A percentile compares a stretch with the other conserved stretches of the same genome.
Evolutionary conservation across 2,888 invertebrate species (phyloP).

Genomic region (Silvanus unidentatus): DNA sequence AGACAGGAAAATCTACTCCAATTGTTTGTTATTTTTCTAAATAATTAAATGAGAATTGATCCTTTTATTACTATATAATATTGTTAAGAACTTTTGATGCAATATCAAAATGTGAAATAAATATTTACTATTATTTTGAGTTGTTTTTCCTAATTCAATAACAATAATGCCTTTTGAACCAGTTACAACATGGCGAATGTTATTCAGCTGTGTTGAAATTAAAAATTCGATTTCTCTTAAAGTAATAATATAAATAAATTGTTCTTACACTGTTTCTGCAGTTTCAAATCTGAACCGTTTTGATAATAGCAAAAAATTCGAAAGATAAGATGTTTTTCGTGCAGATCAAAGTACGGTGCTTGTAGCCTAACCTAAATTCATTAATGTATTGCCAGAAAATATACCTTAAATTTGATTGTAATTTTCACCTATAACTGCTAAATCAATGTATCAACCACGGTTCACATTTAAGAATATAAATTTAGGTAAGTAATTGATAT

Average conservation of each 20-base stretch:
- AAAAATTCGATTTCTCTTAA: too few relatives aligned
- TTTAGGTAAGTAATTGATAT: slow-evolving; percentile 30
- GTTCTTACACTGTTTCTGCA: too few relatives aligned
- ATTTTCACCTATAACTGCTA: too few relatives aligned
- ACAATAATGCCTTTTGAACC: too few relatives aligned
- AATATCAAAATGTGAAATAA: slow-evolving; percentile 11
- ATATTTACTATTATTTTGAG: slow-evolving; percentile 10
- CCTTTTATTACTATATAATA: slow-evolving; percentile 2
- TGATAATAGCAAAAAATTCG: neutral
- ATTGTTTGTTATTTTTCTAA: too few relatives aligned
- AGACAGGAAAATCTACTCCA: too few relatives aligned
- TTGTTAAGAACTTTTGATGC: slow-evolving; percentile 7
- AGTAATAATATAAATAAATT: too few relatives aligned
- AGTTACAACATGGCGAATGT: too few relatives aligned
- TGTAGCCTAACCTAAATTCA: slow-evolving; percentile 29
- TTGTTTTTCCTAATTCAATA: slow-evolving; percentile 1
- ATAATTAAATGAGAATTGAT: too few relatives aligned
- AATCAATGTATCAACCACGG: slow-evolving; percentile 37
- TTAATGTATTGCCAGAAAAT: neutral
- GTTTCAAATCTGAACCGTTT: too few relatives aligned
- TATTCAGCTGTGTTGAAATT: too few relatives aligned
- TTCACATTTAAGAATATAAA: slow-evolving; percentile 36
- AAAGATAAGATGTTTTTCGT: slow-evolving; percentile 18
- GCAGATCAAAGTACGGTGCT: slow-evolving; percentile 29
- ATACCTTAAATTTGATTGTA: too few relatives aligned